A percentile compares a stretch with the other conserved stretches of the same genome.
These are phyloP conservation scores for Piprites chloris DNA, from an alignment of 2,113 vertebrate species.

Conservation along the genomic window DNA sequence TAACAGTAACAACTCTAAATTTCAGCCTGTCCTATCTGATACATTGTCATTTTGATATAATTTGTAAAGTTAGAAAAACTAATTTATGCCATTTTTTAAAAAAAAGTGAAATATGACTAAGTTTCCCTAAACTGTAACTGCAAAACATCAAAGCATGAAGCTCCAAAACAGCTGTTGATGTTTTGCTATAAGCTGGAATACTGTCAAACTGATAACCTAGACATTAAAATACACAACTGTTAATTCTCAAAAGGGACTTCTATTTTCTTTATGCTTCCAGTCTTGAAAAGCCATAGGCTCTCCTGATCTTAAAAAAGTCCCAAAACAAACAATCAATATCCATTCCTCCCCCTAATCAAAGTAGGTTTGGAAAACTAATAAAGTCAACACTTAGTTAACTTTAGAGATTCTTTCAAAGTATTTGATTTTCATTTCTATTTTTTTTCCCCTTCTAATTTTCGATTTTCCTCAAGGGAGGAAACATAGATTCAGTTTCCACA, in stretches of 20 bases:
- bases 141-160: neutral
- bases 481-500: neutral
- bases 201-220: neutral
- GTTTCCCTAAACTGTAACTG: neutral
- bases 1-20: neutral
- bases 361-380: neutral
- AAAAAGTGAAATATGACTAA: neutral
- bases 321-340: neutral
- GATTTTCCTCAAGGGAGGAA: neutral
- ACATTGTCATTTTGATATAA: neutral
- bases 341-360: fast-evolving
- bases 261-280: neutral
- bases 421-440: no score
- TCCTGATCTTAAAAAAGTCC: neutral
- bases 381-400: neutral
- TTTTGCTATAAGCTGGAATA: neutral
- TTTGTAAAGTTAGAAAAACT: neutral
- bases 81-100: neutral
- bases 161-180: neutral
- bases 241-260: neutral
- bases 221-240: neutral
- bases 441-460: neutral
- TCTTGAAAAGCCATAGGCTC: neutral
- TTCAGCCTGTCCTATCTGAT: neutral
- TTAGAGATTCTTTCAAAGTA: neutral